Base-by-base conservation (phyloP, 2,113 vertebrate species). In the Perccottus glenii region DNA sequence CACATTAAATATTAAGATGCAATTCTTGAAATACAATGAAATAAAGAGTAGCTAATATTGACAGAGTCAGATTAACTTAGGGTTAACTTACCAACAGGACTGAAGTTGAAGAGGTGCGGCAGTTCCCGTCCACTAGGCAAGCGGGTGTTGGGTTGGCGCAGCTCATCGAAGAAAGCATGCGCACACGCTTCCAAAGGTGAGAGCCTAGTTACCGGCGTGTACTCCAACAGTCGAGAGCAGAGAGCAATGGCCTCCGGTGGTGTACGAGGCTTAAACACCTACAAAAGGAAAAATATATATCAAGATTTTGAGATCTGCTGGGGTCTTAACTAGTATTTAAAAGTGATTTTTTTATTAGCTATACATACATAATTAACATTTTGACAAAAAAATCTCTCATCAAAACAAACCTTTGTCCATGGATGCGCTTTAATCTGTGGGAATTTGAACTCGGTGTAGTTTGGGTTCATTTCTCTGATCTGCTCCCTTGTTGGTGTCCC, bases 391-490 rank as follows among this genome's bases (percentile, higher is more conserved):
- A 11, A 11, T 7, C 1, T 8, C 3, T 38, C 10, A 19, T 11
- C 12, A 1, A 16, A 67, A 9, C 44, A 32, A 81, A 95, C 96
- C 94, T 97, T 97, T 84, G 95, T 94, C 96, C 96, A 97, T 60
- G 96, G 96, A 75, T 97, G 96, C 85, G 96, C 96, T 94, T 97
- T 97, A 83, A 97, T 97, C 91, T 97, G 96, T 67, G 96, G 96
- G 78, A 97, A 97, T 84, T 97, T 97, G 87, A 97, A 97, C 90
- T 97, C 96, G 70, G 96, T 97, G 81, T 97, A 97, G 85, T 97
- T 97, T 8, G 96, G 96, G 89, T 97, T 97, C 96, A 97, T 97
- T 87, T 97, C 95, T 73, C 96, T 88, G 75, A 97, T 97, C 88
- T 97, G 96, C 89, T 96, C 96, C 91, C 96, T 92, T 32, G 95